Evolutionary conservation across 2,113 vertebrate genomes (phyloP).

Genomic region (Girardinichthys multiradiatus): DNA sequence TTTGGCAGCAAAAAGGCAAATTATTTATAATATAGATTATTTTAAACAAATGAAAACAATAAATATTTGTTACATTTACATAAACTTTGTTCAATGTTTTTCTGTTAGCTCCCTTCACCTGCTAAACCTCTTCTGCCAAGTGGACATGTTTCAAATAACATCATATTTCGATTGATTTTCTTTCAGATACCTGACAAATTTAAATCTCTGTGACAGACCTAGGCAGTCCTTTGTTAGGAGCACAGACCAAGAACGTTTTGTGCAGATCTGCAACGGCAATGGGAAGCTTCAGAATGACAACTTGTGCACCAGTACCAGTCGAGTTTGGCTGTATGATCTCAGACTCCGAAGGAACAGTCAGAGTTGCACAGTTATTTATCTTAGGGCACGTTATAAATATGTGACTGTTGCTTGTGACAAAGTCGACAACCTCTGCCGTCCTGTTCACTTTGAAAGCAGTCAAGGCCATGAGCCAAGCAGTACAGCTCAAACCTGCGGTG

Average conservation of each 20-base stretch:
- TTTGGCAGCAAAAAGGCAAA: no score
- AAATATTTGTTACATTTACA: no score
- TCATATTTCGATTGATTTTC: background rate
- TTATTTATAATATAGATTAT: no score
- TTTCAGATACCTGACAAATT: background rate
- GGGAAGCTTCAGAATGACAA: background rate
- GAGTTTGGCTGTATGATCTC: background rate
- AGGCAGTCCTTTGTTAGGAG: background rate
- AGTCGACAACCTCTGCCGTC: background rate
- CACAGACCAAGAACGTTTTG: background rate
- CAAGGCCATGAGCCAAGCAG: background rate
- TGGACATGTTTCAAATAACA: background rate
- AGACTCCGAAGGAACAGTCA: background rate
- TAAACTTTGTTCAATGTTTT: no score
- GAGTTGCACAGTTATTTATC: fast-evolving
- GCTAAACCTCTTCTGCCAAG: no score
- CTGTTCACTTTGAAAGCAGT: conserved; percentile 8
- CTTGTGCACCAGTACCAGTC: background rate
- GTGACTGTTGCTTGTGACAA: conserved; percentile 12
- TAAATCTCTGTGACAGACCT: background rate
- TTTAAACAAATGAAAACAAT: no score
- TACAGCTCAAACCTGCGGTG: background rate
- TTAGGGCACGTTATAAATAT: fast-evolving
- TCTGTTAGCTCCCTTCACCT: no score
- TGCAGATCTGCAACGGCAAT: background rate